Base-by-base conservation (phyloP, 2,797 vertebrate genomes). In the Phyllotis vaccarum region DNA sequence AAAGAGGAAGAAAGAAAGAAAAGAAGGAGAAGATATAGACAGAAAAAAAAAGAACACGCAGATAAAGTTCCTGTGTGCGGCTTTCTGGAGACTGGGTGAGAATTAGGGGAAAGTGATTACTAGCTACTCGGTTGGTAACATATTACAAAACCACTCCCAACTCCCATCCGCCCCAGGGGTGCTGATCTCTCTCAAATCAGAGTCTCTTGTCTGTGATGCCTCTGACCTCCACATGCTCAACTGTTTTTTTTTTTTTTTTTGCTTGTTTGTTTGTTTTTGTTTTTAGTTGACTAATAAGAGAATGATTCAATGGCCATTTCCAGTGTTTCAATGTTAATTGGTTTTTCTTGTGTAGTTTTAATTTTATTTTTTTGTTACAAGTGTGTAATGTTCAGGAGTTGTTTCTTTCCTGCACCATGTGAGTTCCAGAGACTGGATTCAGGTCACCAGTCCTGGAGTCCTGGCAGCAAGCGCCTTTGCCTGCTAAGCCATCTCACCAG, bases 291-390 rank as follows among this genome's bases (percentile, higher is more conserved):
- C 22, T 21, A 75, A 81, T 49, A 74, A 29, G 49, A 58, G 83
- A 93, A 13, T 49, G 40, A 78, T n/a, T 78, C 7, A 31, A 12
- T 24, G 56, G 8, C 19, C 78, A 49, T 92, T 62, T 74, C 76
- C 31, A 54, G 0, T 90, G 12, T 62, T 91, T 92, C 40, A 34
- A 96, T 94, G 49, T 93, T 81, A 93, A n/a, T 29, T 16, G 80
- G 88, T 8, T 90, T 83, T 43, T 87, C 60, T n/a, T 70, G 3
- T 56, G 66, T 94, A 13, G 19, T 82, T 60, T 43, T 40, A 43
- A 19, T 43, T 43, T 82, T 46, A 9, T 64, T 40, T 29, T 27
- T 40, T 40, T 14, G 13, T 80, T n/a, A n/a, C n/a, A n/a, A n/a
- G 12, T 5, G 10, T 34, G 46, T 34, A 64, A 31, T 16, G 31